Base-by-base conservation (phyloP, 2,888 invertebrate species). In the Amiota minor region DNA sequence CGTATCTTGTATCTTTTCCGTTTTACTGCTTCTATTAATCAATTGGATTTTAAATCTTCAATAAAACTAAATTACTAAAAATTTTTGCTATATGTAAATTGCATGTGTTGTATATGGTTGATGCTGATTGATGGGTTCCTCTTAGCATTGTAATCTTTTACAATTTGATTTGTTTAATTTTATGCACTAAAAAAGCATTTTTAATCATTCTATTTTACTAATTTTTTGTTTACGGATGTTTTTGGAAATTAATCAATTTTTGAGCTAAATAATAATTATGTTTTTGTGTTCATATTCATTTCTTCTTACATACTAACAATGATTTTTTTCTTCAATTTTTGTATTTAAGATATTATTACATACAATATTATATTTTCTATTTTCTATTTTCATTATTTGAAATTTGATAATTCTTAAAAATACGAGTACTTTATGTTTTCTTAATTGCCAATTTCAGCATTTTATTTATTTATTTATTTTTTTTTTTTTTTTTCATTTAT, bases 371-470 rank as follows among this genome's bases (percentile, higher is more conserved):
- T 11, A n/a, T 55, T 55, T 55, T 10, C 18, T 18, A 9, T 18
- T 59, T 59, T 20, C 11, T 59, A 10, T 18, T 14, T 16, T 59
- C 11, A 35, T 35, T 35, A 35, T 35, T 35, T 35, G 35, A 35
- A 35, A 35, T 71, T 71, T 61, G 11, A 72, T 73, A 71, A 23
- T 62, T 50, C 16, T 55, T 72, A 53, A 35, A 68, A 18, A 35
- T 35, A n/a, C n/a, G n/a, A n/a, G n/a, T n/a, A 35, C 8, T 59
- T 45, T 59, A 49, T 76, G 77, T 76, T 61, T 77, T 79, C 83
- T 84, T 83, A 83, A 84, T 76, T 84, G 83, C 83, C 83, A 84
- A 83, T 83, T 83, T 83, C 83, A 83, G 83, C 83, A 83, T 83
- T 79, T 81, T 72, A 68, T 35, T 70, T 75, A 75, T 59, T 70